Evolutionary conservation across 2,797 vertebrate species (phyloP), one percentile per base, ranked within the genome.

Genomic region (Peromyscus eremicus): DNA sequence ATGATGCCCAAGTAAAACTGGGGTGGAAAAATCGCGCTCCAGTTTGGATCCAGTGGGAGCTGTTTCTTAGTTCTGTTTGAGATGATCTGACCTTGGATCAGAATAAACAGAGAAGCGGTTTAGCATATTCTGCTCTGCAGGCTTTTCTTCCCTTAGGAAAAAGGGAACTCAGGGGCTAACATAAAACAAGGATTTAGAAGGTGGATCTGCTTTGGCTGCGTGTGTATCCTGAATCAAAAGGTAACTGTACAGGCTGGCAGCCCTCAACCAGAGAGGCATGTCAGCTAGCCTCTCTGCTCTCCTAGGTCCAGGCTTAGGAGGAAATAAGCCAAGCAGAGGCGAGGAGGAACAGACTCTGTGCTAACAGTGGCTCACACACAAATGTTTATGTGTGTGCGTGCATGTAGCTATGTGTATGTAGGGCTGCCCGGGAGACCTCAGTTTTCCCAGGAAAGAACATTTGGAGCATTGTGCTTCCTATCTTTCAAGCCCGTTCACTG

Each of bases 51-150:
- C 66, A 40, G 82, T 34, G 23, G 88, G 82, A 97, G 77, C 77
- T 79, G 77, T 76, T 97, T 73, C 46, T 81, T 77, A 77, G 75
- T 90, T 94, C 86, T 91, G 2, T 89, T 85, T 82, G 88, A 93
- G 92, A 86, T 5, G 1, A 68, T 68, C 66, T 37, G 80, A 96
- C 80, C 95, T 93, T 91, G 70, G 66, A 64, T 1, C 57, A 57
- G 70, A 88, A 89, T 89, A 52, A 90, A 91, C 52, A 66, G 82
- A 91, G 52, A 92, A 77, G 57, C 46, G 29, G 29, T 92, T 94
- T 92, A 84, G 52, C 85, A 70, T 84, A 37, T 12, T 89, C 68
- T 89, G 66, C 52, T 95, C 37, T 25, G 25, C 25, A 90, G 55
- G 55, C 1, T 86, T 60, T 89, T 85, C 70, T 91, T 83, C 25